Conservation (phyloP, 2,113 vertebrate genomes). For the Gorsachius goisagi region DNA sequence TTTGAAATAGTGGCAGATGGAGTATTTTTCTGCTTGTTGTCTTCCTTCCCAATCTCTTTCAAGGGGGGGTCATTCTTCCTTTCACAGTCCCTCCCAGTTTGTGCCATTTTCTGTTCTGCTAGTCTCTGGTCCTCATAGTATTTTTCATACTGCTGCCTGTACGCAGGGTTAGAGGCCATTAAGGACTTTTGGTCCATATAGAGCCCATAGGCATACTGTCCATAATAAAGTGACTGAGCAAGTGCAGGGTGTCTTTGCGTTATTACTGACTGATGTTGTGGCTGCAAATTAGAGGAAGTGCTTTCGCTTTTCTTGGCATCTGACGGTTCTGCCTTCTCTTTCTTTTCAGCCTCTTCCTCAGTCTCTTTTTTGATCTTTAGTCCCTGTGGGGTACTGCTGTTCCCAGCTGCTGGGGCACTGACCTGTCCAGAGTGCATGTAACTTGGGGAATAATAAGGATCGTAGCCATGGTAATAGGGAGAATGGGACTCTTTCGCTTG, state of each 20-base stretch:
- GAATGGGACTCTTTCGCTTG: slow-evolving; percentile 89
- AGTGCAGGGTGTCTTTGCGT: slow-evolving; percentile 94
- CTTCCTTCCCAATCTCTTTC: slow-evolving; percentile 85
- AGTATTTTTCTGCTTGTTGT: slow-evolving; percentile 82
- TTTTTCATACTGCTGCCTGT: slow-evolving; percentile 85
- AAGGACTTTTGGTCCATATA: slow-evolving; percentile 96
- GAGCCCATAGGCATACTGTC: slow-evolving; percentile 94
- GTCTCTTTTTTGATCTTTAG: slow-evolving; percentile 90
- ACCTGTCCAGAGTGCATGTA: slow-evolving; percentile 89
- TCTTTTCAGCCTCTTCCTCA: slow-evolving; percentile 84
- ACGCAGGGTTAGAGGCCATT: slow-evolving; percentile 85
- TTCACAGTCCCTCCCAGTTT: slow-evolving; percentile 77
- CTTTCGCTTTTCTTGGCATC: slow-evolving; percentile 86
- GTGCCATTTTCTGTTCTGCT: slow-evolving; percentile 87
- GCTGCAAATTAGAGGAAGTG: slow-evolving; percentile 76
- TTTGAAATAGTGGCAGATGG: slow-evolving; percentile 88
- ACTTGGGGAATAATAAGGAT: slow-evolving; percentile 92
- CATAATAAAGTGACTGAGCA: slow-evolving; percentile 97
- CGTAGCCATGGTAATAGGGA: slow-evolving; percentile 92
- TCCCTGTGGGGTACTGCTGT: slow-evolving; percentile 73
- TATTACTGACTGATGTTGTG: slow-evolving; percentile 94
- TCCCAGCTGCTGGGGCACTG: slow-evolving; percentile 78
- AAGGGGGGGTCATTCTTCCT: slow-evolving; percentile 73
- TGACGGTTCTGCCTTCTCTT: slow-evolving; percentile 77
- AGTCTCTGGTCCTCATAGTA: slow-evolving; percentile 91